Evolutionary conservation across 2,797 vertebrate genomes (phyloP).

Genomic region (Tachyglossus aculeatus): DNA sequence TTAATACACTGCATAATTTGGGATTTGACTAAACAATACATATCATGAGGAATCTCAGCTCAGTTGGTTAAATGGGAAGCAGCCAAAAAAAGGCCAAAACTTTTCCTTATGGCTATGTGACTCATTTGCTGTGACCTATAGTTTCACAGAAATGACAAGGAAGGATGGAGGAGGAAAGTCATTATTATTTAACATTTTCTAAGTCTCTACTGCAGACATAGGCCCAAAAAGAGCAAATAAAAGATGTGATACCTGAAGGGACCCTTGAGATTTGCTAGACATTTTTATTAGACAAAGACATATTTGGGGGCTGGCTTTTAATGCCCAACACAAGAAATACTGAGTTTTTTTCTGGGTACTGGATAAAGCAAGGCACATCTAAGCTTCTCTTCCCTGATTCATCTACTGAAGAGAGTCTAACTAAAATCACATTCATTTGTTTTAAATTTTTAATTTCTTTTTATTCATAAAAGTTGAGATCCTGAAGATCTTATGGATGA

Average conservation of each 20-base stretch:
- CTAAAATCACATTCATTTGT: too few species aligned
- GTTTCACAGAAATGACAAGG: background rate
- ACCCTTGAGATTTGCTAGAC: too few species aligned
- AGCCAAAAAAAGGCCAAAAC: background rate
- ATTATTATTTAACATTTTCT: background rate
- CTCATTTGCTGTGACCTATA: background rate
- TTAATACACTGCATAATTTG: background rate
- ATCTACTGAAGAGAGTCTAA: too few species aligned
- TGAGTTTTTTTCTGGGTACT: too few species aligned
- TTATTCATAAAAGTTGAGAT: too few species aligned
- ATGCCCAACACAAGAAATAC: too few species aligned
- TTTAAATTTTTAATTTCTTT: too few species aligned
- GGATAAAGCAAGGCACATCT: too few species aligned
- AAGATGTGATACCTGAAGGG: background rate
- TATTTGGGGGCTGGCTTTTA: too few species aligned
- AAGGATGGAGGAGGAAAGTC: background rate
- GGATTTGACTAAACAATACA: background rate
- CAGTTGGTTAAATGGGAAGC: background rate
- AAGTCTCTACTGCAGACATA: background rate
- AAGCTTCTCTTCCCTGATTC: too few species aligned
- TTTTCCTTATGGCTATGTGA: background rate
- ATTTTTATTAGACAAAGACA: background rate
- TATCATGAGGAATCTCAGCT: background rate
- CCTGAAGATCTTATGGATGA: too few species aligned
- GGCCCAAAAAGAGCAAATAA: background rate